These are phyloP conservation scores for Lithophane semibrunnea DNA, from an alignment of 2,888 invertebrate species.

Conservation along the genomic window DNA sequence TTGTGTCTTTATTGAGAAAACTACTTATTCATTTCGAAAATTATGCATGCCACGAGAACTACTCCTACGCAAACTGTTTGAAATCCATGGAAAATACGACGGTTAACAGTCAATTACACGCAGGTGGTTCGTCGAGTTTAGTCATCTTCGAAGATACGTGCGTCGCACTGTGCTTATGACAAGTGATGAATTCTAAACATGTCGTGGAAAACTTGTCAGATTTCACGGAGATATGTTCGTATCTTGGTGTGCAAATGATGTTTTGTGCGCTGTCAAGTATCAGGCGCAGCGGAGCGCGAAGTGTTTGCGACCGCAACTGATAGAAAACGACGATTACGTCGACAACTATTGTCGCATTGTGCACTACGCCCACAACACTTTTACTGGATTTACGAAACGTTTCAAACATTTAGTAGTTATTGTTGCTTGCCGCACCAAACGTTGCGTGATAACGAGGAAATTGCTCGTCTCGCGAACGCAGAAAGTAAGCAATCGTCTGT, in stretches of 20 bases:
- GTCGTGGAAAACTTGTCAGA: constrained; percentile 42
- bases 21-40: constrained; percentile 38
- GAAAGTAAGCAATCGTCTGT: constrained; percentile 68
- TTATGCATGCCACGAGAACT: constrained; percentile 62
- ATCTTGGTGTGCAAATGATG: constrained; percentile 71
- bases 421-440: constrained; percentile 75
- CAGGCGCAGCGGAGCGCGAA: constrained; percentile 83
- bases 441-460: constrained; percentile 85
- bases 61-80: constrained; percentile 51
- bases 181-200: constrained; percentile 31
- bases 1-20: constrained; percentile 33
- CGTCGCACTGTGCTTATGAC: constrained; percentile 7
- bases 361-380: constrained; percentile 85
- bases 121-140: constrained; percentile 22
- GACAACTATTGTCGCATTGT: constrained; percentile 87
- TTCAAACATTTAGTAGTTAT: constrained; percentile 80
- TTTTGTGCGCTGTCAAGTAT: constrained; percentile 70
- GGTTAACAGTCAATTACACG: constrained; percentile 39
- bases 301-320: constrained; percentile 88
- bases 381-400: constrained; percentile 88
- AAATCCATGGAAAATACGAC: constrained; percentile 50
- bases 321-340: constrained; percentile 89
- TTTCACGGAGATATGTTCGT: constrained; percentile 49
- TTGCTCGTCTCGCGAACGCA: constrained; percentile 70
- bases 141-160: constrained; percentile 36